Evolutionary conservation across 1,140 invertebrate genomes (phyloP), one percentile per base, ranked within the genome.

Genomic region (Pachypeltis micranthus): DNA sequence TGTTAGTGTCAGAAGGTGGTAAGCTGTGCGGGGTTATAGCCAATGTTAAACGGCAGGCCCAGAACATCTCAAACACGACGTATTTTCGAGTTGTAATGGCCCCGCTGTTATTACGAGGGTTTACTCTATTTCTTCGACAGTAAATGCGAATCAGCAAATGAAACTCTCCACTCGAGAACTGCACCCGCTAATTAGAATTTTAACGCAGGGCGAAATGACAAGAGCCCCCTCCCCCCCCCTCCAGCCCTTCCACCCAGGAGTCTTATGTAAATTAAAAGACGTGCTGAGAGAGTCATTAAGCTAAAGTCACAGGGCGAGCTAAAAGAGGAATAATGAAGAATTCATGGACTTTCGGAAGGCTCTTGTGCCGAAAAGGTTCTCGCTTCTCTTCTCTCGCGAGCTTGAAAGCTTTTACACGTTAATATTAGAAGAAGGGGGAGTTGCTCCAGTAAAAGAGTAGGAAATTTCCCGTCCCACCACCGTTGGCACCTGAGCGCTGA

Each of bases 191-290:
- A 51, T 51, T 51, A 51, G 23, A 14, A 51, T 51, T 51, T 51
- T 51, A 51, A 51, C 23, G 47, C 4, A 10, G 10, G 47, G 19
- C 34, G 34, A 39, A n/a, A n/a, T n/a, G n/a, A n/a, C 34, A 10
- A 21, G 47, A 51, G 21, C 12, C 19, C 12, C 47, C 21, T 21
- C 47, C 12, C 4, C 47, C 47, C 34, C n/a, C n/a, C n/a, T 39
- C 34, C n/a, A 39, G 7, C 34, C 34, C 34, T n/a, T 10, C 7
- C 34, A 10, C n/a, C 34, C 19, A 16, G 12, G 47, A 51, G 47
- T 21, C 47, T 51, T 51, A 51, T 51, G 47, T 51, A 51, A 51
- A 51, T 51, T 51, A 51, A 51, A 51, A 51, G 47, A 51, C 47
- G 47, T 51, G 47, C 47, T 51, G 47, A 51, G 47, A 51, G 47